phyloP scores from a whole-genome alignment of 2,797 vertebrate genomes.

The Oryzias sinensis region DNA sequence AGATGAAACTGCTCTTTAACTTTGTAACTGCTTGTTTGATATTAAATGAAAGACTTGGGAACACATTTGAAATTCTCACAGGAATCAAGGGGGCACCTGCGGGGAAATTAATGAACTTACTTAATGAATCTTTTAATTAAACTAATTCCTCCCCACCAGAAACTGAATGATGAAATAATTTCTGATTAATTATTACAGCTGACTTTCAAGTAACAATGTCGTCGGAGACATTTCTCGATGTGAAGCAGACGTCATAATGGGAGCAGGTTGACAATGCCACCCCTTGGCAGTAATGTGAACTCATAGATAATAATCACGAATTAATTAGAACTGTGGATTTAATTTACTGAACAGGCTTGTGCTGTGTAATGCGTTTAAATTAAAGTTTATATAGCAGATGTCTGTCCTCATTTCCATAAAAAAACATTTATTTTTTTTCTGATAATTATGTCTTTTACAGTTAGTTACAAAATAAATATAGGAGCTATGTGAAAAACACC shows the following conservation, averaged over 20 bases:
- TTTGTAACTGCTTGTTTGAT: slow-evolving; percentile 30
- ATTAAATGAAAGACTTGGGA: slow-evolving; percentile 60
- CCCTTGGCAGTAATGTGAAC: slow-evolving; percentile 4
- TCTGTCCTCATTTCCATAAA: too few relatives aligned
- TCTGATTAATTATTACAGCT: slow-evolving; percentile 53
- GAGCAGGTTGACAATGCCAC: slow-evolving; percentile 4
- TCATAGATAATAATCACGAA: slow-evolving; percentile 6
- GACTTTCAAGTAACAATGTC: slow-evolving; percentile 35
- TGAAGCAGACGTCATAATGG: background rate
- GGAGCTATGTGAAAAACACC: too few relatives aligned
- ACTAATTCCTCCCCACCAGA: slow-evolving; percentile 59
- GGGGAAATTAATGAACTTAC: slow-evolving; percentile 69
- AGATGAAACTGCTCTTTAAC: slow-evolving; percentile 30
- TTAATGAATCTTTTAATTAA: slow-evolving; percentile 74
- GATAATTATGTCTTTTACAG: too few relatives aligned
- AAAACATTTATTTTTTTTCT: too few relatives aligned
- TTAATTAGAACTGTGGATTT: slow-evolving; percentile 1
- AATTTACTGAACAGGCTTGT: background rate
- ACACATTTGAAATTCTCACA: slow-evolving; percentile 57
- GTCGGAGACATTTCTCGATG: background rate
- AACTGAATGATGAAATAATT: slow-evolving; percentile 59
- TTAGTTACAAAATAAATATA: too few relatives aligned
- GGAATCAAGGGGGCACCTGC: slow-evolving; percentile 53
- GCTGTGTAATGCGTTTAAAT: slow-evolving; percentile 15
- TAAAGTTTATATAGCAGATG: background rate